phyloP scores from a whole-genome alignment of 2,113 vertebrate genomes.

The Calyptommatus sinebrachiatus region DNA sequence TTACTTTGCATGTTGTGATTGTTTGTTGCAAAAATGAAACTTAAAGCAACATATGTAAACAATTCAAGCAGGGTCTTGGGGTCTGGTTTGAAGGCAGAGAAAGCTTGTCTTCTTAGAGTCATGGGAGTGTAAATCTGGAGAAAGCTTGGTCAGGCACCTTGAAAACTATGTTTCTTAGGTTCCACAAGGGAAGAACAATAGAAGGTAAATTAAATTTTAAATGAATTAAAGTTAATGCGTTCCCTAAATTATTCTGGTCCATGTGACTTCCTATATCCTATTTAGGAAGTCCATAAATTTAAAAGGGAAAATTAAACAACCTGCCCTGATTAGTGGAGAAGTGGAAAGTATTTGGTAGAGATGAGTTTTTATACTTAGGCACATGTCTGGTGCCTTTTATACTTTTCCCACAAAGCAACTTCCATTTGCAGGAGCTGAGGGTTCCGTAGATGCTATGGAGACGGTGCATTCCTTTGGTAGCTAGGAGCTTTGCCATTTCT shows the following conservation, averaged over 20 bases:
- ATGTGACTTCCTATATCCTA: neutral
- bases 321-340: neutral
- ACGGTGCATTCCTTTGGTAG: neutral
- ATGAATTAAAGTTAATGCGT: neutral
- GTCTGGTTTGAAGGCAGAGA: too few relatives aligned
- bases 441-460: constrained; percentile 6
- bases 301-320: neutral
- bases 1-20: neutral
- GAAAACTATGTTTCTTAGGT: too few relatives aligned
- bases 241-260: neutral
- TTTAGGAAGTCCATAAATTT: neutral
- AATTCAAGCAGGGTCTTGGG: neutral
- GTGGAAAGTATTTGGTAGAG: neutral
- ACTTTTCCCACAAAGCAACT: neutral
- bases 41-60: neutral
- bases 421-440: neutral
- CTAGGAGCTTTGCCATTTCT: neutral
- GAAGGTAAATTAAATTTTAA: too few relatives aligned
- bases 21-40: neutral
- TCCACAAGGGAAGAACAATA: too few relatives aligned
- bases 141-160: too few relatives aligned
- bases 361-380: neutral
- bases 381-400: neutral
- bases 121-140: too few relatives aligned
- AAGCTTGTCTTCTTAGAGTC: too few relatives aligned